These are phyloP conservation scores for Calycopis cecrops DNA, from an alignment of 1,140 invertebrate species.

Conservation along the genomic window DNA sequence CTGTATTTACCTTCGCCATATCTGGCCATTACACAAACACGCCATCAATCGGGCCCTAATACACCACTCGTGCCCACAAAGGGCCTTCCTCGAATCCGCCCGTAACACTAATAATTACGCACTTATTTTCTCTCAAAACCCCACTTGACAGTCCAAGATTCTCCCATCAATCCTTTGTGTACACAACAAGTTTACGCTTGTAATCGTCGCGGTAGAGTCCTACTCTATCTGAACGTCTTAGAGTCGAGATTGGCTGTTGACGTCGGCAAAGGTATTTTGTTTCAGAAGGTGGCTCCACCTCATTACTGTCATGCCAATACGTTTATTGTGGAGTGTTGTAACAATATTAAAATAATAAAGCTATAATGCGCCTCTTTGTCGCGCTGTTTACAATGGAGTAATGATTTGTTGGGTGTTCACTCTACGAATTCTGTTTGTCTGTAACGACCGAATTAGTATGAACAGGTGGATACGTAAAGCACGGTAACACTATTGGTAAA, in stretches of 20 bases:
- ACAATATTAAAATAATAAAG: constrained; percentile 62
- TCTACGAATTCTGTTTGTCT: no score
- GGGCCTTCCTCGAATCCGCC: constrained; percentile 33
- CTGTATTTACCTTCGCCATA: constrained; percentile 5
- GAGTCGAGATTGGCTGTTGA: constrained; percentile 4
- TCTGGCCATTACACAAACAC: constrained; percentile 15
- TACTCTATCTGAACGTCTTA: not conserved
- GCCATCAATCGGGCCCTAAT: constrained; percentile 31
- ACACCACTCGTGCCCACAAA: constrained; percentile 30
- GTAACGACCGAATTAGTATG: no score
- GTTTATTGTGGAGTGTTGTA: constrained; percentile 42
- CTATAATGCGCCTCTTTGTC: constrained; percentile 48
- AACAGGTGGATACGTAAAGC: no score
- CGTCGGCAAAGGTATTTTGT: constrained; percentile 22
- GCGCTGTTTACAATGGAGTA: constrained; percentile 25
- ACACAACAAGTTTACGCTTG: constrained; percentile 19
- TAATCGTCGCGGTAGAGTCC: not conserved
- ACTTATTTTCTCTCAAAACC: constrained; percentile 52
- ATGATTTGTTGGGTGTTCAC: constrained; percentile 15
- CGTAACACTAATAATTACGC: constrained; percentile 41
- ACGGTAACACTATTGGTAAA: no score
- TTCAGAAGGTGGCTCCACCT: constrained; percentile 48
- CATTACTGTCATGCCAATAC: constrained; percentile 54
- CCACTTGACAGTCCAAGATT: constrained; percentile 40
- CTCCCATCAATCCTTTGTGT: constrained; percentile 49